Evolutionary conservation across 1,140 invertebrate species (phyloP), one percentile per base, ranked within the genome.

Genomic region (Harpegnathos saltator): DNA sequence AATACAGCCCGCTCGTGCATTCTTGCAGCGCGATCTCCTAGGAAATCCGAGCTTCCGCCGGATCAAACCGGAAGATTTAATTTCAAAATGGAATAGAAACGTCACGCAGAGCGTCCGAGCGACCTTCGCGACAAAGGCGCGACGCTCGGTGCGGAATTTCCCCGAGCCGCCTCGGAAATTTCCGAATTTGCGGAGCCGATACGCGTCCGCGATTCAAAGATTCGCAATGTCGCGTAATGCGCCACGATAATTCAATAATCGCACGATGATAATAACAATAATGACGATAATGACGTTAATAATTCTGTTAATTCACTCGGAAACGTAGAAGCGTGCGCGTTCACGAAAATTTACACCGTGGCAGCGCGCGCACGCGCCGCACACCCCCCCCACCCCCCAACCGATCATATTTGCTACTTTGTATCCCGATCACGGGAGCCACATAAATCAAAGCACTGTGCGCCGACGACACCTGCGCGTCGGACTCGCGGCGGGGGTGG

Each of bases 11-110:
- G 26, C 72, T 38, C 24, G 19, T n/a, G n/a, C 66, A 68, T 72
- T 77, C 86, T 85, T 82, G 24, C 83, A 68, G 56, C 77, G 68
- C 48, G 63, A 85, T 74, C 78, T 72, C 82, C 89, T 91, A 88
- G 87, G 88, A 91, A 91, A 90, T 91, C 84, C 85, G 86, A 75
- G 66, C 83, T 84, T 69, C 77, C 85, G 88, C 84, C 83, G 84
- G 83, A 91, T 88, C 77, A 91, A 83, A 80, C 73, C 54, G 69
- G 29, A 84, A 88, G 88, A 90, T 91, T 91, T 90, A 89, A 91
- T 91, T 87, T 90, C 84, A 69, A 78, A 74, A 56, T 68, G 78
- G 26, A 38, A 62, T 59, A 24, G 59, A 48, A 61, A 77, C 61
- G 77, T 54, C 78, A 44, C 7, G 1, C 1, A 33, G 5, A 33